These are phyloP conservation scores for Tachysurus fulvidraco DNA, from an alignment of 2,113 vertebrate species.

Conservation along the genomic window DNA sequence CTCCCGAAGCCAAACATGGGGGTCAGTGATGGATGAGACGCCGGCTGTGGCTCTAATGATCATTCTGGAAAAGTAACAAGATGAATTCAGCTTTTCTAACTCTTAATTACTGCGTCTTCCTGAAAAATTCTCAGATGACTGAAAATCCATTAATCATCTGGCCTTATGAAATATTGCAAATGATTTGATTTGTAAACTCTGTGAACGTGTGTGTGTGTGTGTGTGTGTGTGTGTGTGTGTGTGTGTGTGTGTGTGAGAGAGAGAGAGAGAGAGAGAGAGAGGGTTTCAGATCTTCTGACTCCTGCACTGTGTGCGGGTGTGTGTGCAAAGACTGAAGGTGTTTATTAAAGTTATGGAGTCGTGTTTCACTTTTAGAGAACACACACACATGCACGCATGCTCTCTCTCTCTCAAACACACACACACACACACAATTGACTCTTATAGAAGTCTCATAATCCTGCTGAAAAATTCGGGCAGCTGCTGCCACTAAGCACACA, in stretches of 20 bases:
- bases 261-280: too few species aligned
- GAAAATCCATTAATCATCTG: conserved; percentile 59
- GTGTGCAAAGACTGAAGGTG: conserved; percentile 11
- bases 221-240: conserved; percentile 19
- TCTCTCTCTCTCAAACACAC: background rate
- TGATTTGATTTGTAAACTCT: conserved; percentile 8
- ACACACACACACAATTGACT: conserved; percentile 28
- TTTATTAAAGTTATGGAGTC: conserved; percentile 46
- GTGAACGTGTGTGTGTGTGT: background rate
- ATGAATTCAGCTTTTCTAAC: conserved; percentile 72
- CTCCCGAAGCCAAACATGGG: conserved; percentile 62
- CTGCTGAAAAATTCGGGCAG: conserved; percentile 37
- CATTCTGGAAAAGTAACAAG: conserved; percentile 74
- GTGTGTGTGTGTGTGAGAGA: background rate
- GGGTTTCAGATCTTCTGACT: background rate
- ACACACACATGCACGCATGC: background rate
- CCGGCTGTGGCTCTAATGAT: conserved; percentile 66
- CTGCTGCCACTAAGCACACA: conserved; percentile 35
- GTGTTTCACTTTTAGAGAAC: background rate
- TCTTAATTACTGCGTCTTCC: conserved; percentile 73
- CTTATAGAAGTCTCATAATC: conserved; percentile 47
- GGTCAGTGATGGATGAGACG: conserved; percentile 69
- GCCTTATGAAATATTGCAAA: background rate
- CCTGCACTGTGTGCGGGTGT: background rate
- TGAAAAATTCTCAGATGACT: conserved; percentile 72